phyloP scores from a whole-genome alignment of 1,140 invertebrate genomes.

The Phenacoccus solenopsis region DNA sequence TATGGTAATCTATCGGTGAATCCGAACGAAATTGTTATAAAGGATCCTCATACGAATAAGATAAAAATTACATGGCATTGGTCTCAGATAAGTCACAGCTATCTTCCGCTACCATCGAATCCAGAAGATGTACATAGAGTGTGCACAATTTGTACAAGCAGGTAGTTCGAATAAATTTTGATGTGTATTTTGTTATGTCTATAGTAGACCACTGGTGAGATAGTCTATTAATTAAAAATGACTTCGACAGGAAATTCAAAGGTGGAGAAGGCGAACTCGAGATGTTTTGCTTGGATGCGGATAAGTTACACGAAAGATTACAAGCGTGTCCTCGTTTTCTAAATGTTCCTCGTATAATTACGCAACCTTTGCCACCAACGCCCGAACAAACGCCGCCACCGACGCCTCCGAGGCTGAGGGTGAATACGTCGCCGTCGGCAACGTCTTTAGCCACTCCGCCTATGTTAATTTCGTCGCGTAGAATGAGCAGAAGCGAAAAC shows the following conservation, averaged over 20 bases:
- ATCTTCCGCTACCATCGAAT: constrained; percentile 36
- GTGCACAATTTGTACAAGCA: constrained; percentile 40
- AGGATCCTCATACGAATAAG: constrained; percentile 37
- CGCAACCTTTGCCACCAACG: constrained; percentile 21
- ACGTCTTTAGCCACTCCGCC: constrained; percentile 21
- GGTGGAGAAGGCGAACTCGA: constrained; percentile 38
- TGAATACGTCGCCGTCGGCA: constrained; percentile 24
- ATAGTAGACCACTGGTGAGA: not conserved
- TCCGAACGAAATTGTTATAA: constrained; percentile 36
- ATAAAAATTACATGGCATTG: constrained; percentile 36
- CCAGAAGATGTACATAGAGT: constrained; percentile 40
- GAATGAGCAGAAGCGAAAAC: constrained; percentile 39
- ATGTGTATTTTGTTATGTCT: not conserved
- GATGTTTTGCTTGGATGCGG: constrained; percentile 38
- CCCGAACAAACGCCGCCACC: not conserved
- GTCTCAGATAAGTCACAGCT: constrained; percentile 40
- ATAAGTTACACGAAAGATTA: constrained; percentile 21
- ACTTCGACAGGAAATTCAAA: constrained; percentile 37
- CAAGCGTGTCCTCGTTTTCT: constrained; percentile 13
- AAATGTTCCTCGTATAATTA: constrained; percentile 20
- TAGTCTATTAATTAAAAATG: no score
- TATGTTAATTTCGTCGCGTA: constrained; percentile 25
- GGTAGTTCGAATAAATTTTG: constrained; percentile 26
- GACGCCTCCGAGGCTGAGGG: constrained; percentile 7
- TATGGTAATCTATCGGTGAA: constrained; percentile 39